phyloP scores from a whole-genome alignment of 2,888 invertebrate species.

The Eupithecia tripunctaria region DNA sequence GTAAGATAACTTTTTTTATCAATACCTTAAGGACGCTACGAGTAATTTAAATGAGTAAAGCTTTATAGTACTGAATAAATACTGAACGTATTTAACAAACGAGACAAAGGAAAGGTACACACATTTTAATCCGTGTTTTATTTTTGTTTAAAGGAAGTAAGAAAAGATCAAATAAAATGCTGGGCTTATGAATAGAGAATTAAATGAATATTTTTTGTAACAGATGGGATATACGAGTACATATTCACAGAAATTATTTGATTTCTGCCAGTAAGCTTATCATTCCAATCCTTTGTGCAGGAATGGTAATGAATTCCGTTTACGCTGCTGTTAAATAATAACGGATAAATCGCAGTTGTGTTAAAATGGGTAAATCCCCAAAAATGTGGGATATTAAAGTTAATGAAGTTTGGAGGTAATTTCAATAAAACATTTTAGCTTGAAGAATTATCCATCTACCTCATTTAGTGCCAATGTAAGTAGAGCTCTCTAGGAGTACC shows the following conservation, averaged over 20 bases:
- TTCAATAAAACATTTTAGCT: not conserved
- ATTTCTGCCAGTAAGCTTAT: not conserved
- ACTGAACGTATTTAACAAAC: not conserved
- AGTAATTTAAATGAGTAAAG: not conserved
- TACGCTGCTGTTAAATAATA: not conserved
- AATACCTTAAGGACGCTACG: not conserved
- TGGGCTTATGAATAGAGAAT: not conserved
- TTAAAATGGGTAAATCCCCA: not conserved
- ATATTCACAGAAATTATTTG: not conserved
- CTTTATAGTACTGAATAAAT: not conserved
- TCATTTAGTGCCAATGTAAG: not conserved
- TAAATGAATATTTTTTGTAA: not conserved
- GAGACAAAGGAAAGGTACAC: not conserved
- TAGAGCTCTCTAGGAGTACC: not conserved
- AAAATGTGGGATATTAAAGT: not conserved
- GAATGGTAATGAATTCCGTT: not conserved
- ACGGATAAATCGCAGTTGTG: not conserved
- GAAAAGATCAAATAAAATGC: not conserved
- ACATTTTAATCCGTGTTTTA: not conserved
- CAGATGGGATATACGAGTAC: not conserved
- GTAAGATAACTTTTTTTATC: slow-evolving; percentile 16
- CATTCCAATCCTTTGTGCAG: too few relatives aligned
- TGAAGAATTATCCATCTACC: not conserved
- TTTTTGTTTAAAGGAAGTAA: not conserved
- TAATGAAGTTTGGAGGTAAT: too few relatives aligned